phyloP scores from a whole-genome alignment of 1,140 invertebrate species.

The Diabrotica virgifera region DNA sequence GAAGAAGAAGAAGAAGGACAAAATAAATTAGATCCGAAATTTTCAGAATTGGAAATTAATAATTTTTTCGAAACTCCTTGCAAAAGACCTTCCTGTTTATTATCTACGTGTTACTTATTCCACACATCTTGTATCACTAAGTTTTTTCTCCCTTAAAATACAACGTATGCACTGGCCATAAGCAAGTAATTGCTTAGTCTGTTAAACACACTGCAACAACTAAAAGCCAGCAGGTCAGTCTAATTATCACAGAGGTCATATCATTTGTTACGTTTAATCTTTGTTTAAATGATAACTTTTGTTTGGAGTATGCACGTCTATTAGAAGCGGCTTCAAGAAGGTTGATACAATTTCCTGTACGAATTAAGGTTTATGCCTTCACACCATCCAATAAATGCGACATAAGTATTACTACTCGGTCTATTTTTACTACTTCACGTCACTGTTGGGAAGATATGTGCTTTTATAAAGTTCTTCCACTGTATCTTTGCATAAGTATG shows the following conservation, averaged over 20 bases:
- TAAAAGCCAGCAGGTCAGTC: conserved; percentile 39
- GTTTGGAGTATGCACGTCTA: conserved; percentile 36
- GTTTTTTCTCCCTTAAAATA: not conserved
- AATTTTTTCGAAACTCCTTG: no score
- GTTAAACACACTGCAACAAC: conserved; percentile 20
- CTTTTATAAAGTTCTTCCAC: not conserved
- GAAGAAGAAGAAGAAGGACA: no score
- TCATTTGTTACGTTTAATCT: conserved; percentile 45
- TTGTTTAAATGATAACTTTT: conserved; percentile 41
- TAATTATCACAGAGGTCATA: conserved; percentile 45
- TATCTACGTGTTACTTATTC: no score
- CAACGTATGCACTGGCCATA: not conserved
- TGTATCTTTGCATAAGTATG: no score
- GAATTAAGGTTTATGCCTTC: conserved; percentile 3
- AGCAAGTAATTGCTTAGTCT: not conserved
- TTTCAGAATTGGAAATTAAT: no score
- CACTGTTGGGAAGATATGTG: no score
- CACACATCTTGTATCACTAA: no score
- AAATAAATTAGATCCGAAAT: no score
- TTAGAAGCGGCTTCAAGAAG: conserved; percentile 15
- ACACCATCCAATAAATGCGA: not conserved
- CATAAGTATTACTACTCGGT: not conserved
- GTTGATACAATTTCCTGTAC: conserved; percentile 1
- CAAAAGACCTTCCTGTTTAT: no score
- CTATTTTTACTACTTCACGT: no score